Conservation (phyloP, 2,888 invertebrate genomes). For the Heliconius aoede region DNA sequence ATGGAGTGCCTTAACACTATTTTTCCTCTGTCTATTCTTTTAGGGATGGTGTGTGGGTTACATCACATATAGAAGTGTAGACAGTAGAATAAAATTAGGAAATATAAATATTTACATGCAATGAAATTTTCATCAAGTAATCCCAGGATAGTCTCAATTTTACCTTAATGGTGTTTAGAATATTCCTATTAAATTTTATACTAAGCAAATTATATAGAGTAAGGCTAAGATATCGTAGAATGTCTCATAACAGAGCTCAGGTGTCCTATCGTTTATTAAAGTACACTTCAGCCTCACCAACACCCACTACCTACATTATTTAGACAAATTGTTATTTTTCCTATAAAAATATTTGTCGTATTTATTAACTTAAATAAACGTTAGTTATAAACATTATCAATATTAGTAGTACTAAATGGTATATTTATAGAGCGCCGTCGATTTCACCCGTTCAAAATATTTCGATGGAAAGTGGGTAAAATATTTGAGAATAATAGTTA, state of each 20-base stretch:
- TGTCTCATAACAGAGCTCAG: conserved; percentile 36
- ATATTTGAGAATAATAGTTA: too few relatives aligned
- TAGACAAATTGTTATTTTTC: background rate
- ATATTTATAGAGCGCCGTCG: too few relatives aligned
- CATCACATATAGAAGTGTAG: background rate
- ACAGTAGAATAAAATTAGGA: background rate
- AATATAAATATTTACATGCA: background rate
- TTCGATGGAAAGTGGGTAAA: too few relatives aligned
- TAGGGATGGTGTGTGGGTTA: too few relatives aligned
- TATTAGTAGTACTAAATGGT: too few relatives aligned
- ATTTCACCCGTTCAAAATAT: too few relatives aligned
- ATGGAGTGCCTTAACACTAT: background rate
- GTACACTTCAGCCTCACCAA: conserved; percentile 35
- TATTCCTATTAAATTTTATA: background rate
- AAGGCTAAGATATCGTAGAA: background rate
- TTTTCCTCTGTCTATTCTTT: too few relatives aligned
- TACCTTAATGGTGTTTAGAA: background rate
- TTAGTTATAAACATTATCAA: background rate
- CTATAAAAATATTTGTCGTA: background rate
- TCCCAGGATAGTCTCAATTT: background rate
- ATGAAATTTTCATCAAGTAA: background rate
- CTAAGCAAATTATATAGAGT: background rate
- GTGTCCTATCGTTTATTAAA: conserved; percentile 41
- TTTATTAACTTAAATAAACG: background rate
- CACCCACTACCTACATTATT: conserved; percentile 28